Evolutionary conservation across 1,140 invertebrate species (phyloP).

Genomic region (Panulirus ornatus): DNA sequence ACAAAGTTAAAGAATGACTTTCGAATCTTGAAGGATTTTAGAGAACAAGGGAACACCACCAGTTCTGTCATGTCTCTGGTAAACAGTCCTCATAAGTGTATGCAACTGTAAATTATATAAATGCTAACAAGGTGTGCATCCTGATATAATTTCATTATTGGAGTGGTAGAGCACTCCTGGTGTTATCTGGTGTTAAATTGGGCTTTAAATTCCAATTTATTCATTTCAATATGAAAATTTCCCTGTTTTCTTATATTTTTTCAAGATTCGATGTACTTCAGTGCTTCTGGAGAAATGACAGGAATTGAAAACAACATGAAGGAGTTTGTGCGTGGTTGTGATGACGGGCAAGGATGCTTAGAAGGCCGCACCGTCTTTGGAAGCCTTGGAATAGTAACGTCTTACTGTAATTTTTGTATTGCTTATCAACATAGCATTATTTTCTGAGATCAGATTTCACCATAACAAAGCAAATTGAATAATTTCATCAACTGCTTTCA

Average conservation of each 20-base stretch:
- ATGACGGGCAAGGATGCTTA: conserved; percentile 1
- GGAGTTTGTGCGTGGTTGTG: conserved; percentile 64
- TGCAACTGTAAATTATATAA: no score
- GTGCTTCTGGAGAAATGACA: background rate
- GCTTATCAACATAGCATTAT: conserved; percentile 43
- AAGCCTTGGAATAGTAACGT: conserved; percentile 60
- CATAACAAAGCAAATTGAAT: conserved; percentile 15
- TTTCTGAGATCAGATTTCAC: conserved; percentile 29
- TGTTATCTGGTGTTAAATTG: no score
- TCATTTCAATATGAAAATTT: background rate
- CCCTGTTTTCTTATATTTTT: background rate
- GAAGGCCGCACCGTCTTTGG: conserved; percentile 36
- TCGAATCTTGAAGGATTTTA: background rate
- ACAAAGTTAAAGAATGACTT: background rate
- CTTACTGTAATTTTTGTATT: conserved; percentile 57
- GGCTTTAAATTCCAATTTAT: background rate
- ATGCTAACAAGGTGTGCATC: no score
- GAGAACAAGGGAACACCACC: background rate
- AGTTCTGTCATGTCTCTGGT: background rate
- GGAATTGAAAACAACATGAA: background rate
- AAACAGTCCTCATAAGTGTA: no score
- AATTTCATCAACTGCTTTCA: conserved; percentile 20
- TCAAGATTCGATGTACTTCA: conserved; percentile 10
- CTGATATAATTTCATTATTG: no score
- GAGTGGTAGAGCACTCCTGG: no score